These are phyloP conservation scores for Harmothoe impar DNA, from an alignment of 2,888 invertebrate species.

Conservation along the genomic window DNA sequence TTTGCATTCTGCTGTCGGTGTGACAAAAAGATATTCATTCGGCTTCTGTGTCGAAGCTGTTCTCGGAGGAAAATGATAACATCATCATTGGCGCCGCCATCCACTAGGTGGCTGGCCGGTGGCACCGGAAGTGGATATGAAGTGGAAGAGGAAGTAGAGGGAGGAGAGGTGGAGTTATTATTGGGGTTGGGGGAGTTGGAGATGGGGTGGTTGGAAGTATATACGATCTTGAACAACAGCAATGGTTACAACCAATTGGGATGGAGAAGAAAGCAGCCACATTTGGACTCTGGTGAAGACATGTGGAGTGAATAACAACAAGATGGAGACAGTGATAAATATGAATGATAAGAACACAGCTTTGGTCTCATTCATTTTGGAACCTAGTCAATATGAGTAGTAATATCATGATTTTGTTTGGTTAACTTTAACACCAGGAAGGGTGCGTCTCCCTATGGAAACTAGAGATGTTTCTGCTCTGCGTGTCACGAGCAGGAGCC, in stretches of 20 bases:
- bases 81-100: background rate
- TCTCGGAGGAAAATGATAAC: slow-evolving; percentile 65
- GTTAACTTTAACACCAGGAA: background rate
- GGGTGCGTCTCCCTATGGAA: background rate
- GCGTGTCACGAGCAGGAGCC: background rate
- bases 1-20: slow-evolving; percentile 69
- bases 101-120: background rate
- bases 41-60: slow-evolving; percentile 69
- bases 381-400: slow-evolving; percentile 21
- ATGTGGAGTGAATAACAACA: background rate
- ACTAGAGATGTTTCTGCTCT: too few relatives aligned
- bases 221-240: too few relatives aligned
- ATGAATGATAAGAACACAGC: background rate
- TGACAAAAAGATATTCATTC: slow-evolving; percentile 68
- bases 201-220: slow-evolving; percentile 1
- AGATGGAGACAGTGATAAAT: background rate
- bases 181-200: slow-evolving; percentile 20
- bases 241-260: background rate
- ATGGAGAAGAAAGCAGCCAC: background rate
- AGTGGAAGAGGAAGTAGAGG: background rate
- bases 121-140: background rate
- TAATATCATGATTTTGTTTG: background rate
- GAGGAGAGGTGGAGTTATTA: background rate
- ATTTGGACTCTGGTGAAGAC: slow-evolving; percentile 11
- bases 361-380: slow-evolving; percentile 12